phyloP scores from a whole-genome alignment of 1,140 invertebrate genomes.

The Microplitis mediator region DNA sequence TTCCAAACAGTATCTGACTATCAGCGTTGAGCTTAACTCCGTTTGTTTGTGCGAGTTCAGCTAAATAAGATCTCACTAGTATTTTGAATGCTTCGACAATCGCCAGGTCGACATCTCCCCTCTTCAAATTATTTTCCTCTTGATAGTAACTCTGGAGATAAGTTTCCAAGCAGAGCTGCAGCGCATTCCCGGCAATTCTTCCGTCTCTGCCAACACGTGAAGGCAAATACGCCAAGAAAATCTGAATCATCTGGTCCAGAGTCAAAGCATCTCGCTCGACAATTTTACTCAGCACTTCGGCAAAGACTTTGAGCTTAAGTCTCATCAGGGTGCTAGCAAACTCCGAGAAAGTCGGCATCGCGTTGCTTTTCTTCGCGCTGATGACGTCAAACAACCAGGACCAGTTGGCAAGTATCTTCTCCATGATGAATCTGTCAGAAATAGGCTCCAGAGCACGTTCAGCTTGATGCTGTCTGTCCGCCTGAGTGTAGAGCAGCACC shows the following conservation, averaged over 20 bases:
- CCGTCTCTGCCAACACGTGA: conserved; percentile 65
- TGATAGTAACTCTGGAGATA: conserved; percentile 61
- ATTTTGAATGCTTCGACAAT: conserved; percentile 64
- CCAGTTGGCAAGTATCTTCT: conserved; percentile 58
- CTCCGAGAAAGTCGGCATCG: conserved; percentile 64
- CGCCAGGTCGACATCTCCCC: conserved; percentile 51
- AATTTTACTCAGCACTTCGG: conserved; percentile 58
- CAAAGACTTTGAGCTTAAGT: conserved; percentile 57
- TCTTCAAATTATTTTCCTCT: conserved; percentile 48
- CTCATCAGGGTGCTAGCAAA: conserved; percentile 63
- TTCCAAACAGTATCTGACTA: conserved; percentile 54
- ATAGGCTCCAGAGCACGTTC: conserved; percentile 58
- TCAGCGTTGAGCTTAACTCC: conserved; percentile 41
- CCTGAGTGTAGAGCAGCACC: conserved; percentile 63
- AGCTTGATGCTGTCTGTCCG: conserved; percentile 61
- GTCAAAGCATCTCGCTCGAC: conserved; percentile 57
- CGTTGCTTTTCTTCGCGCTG: conserved; percentile 47
- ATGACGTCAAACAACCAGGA: conserved; percentile 64
- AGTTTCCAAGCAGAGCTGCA: conserved; percentile 65
- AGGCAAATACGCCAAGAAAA: conserved; percentile 67
- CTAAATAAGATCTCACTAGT: conserved; percentile 65
- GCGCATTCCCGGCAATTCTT: conserved; percentile 60
- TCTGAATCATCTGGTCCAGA: conserved; percentile 64
- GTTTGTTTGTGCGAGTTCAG: conserved; percentile 58
- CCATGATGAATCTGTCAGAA: conserved; percentile 45